A percentile compares a stretch with the other conserved stretches of the same genome.
Conservation (phyloP, 2,888 invertebrate genomes). For the Aphidius colemani region DNA sequence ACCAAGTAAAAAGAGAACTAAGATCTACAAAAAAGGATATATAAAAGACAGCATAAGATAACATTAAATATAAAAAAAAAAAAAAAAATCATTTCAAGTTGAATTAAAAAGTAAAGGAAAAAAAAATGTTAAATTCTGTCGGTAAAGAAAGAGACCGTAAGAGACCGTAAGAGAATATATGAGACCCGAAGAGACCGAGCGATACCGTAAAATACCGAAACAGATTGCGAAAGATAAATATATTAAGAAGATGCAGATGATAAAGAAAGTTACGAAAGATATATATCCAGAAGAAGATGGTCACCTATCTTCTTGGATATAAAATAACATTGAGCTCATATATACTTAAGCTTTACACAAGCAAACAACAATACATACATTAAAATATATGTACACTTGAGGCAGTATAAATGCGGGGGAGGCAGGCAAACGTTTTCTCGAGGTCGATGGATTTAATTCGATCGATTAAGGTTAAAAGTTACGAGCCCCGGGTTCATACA, state of each 20-base stretch:
- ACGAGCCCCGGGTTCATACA: constrained; percentile 27
- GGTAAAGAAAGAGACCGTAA: too few species aligned
- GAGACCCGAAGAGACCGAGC: background rate
- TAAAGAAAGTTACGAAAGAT: too few species aligned
- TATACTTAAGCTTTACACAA: constrained; percentile 4
- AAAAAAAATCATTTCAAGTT: too few species aligned
- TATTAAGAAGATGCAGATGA: too few species aligned
- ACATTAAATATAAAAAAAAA: too few species aligned
- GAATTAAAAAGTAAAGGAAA: too few species aligned
- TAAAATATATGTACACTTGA: constrained; percentile 1
- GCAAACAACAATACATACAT: constrained; percentile 1
- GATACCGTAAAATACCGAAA: background rate
- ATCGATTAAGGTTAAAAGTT: constrained; percentile 45
- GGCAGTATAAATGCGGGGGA: constrained; percentile 30
- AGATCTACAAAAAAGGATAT: too few species aligned
- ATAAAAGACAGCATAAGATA: too few species aligned
- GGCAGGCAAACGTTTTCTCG: constrained; percentile 32
- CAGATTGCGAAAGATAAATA: too few species aligned
- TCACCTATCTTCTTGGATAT: constrained; percentile 21
- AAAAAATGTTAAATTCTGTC: too few species aligned
- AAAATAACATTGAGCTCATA: background rate
- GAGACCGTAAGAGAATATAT: background rate
- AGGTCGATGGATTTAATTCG: constrained; percentile 43
- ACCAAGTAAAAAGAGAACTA: too few species aligned
- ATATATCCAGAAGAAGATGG: constrained; percentile 16